Conservation (phyloP, 2,113 vertebrate species). For the Pongo pygmaeus region DNA sequence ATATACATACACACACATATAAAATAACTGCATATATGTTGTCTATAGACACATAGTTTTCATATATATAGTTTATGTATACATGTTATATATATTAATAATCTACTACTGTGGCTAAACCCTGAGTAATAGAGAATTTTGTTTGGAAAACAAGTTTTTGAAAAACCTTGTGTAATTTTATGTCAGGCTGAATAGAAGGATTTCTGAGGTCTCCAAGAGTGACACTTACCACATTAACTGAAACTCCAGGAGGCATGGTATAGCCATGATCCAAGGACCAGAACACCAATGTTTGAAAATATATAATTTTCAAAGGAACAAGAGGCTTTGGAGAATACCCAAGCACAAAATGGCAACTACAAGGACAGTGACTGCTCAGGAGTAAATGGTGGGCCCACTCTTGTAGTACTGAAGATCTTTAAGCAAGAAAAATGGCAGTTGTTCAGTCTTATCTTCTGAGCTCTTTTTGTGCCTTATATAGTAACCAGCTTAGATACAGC, state of each 20-base stretch:
- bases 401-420: neutral
- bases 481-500: conserved; percentile 49
- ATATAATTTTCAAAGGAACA: neutral
- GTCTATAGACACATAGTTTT: neutral
- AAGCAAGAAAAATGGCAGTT: neutral
- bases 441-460: neutral
- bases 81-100: neutral
- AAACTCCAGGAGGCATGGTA: neutral
- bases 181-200: neutral
- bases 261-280: neutral
- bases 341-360: neutral
- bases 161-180: conserved; percentile 11
- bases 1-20: neutral
- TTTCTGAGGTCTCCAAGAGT: neutral
- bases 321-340: neutral
- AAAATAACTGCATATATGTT: neutral
- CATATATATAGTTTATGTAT: neutral
- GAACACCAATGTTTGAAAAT: neutral
- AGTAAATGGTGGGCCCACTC: neutral
- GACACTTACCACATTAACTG: neutral
- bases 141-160: neutral
- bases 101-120: neutral
- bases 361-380: neutral
- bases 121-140: neutral
- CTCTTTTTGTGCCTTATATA: neutral